Conservation (phyloP, 2,113 vertebrate species). For the Thermophis baileyi region DNA sequence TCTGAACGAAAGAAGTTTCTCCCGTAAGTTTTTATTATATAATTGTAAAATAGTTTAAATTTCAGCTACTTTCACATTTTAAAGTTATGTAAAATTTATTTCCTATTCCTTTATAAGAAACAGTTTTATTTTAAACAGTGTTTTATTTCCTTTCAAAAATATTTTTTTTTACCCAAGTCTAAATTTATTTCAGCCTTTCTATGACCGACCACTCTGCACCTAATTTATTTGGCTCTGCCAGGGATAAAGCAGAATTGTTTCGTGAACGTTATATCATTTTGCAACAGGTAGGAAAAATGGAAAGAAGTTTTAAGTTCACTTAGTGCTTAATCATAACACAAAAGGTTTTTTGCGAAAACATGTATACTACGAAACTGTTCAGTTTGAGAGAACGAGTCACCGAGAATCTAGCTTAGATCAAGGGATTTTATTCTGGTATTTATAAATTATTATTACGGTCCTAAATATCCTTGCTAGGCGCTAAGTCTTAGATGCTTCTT, state of each 20-base stretch:
- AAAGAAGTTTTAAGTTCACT: not conserved
- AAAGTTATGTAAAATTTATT: not conserved
- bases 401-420: not conserved
- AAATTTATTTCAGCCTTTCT: constrained; percentile 71
- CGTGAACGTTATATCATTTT: constrained; percentile 89
- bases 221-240: constrained; percentile 82
- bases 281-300: constrained; percentile 76
- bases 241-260: constrained; percentile 93
- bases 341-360: not conserved
- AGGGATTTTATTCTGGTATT: not conserved
- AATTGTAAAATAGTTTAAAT: not conserved
- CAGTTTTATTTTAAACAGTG: not conserved
- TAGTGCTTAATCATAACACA: not conserved
- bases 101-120: not conserved
- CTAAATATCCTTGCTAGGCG: not conserved
- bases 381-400: not conserved
- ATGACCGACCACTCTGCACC: constrained; percentile 82
- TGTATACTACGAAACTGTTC: not conserved
- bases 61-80: not conserved
- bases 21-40: constrained; percentile 78
- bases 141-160: not conserved
- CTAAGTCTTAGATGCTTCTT: not conserved
- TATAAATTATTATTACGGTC: not conserved
- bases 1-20: constrained; percentile 93
- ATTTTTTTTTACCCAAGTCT: not conserved